Base-by-base conservation (phyloP, 2,888 invertebrate species). In the Sphaerophoria rueppellii region DNA sequence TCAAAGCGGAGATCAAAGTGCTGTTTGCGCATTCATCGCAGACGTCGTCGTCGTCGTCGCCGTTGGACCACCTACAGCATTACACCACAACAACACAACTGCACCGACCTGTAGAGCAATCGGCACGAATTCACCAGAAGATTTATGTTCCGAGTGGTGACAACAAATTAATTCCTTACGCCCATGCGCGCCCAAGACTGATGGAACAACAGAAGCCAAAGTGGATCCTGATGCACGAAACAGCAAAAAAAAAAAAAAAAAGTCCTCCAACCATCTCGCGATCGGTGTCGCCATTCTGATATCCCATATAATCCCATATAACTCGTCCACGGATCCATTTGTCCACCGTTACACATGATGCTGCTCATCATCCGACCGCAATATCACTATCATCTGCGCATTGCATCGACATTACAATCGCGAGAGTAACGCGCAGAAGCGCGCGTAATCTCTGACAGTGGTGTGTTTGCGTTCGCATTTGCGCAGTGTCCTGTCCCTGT, bases 161-260 rank as follows among this genome's bases (percentile, higher is more conserved):
- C 91, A 91, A 91, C 91, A 91, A 91, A 91, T 91, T 91, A 91
- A 90, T 91, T 91, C 91, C 89, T 89, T 87, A 86, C 87, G 86
- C 87, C 79, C 86, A 79, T 74, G 79, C 72, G 73, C 79, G 72
- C 78, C 11, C 46, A 72, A 61, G 40, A 57, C 55, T 43, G 35
- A 52, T 63, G 50, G 43, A 40, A 79, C 74, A 78, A 82, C 73
- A 54, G 83, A 83, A 75, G 79, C 79, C 57, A 74, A 83, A 74
- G 78, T 69, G 73, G 40, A 72, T 52, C 35, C 50, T 67, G 40
- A 50, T 40, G 67, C 73, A 75, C 58, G 32, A 35, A 32, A 12
- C 16, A 43, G 9, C 43, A 43, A 9, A 9, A n/a, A 4, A 43
- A 14, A 43, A 52, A 75, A 69, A 63, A 4, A 12, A 7, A 7